Base-by-base conservation (phyloP, 1,140 invertebrate species). In the Anoplolepis gracilipes region DNA sequence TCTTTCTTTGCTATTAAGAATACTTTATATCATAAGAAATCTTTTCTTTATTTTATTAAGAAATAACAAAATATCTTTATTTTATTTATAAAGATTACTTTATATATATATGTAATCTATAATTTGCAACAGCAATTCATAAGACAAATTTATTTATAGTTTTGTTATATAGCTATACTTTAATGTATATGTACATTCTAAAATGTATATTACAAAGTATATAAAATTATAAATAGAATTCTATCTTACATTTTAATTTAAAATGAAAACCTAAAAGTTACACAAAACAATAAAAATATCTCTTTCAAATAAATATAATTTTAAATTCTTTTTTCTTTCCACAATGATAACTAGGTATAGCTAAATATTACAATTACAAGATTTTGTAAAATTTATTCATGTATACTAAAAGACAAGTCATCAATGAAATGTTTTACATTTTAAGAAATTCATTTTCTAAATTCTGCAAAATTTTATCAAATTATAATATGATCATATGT, bases 321-420 rank as follows among this genome's bases (percentile, higher is more conserved):
- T 55, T 1, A 6, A 33, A 59, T 19, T 49, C 13, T 33, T 33
- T 30, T 72, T 8, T 19, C 61, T 46, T 28, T 0, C 25, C 6
- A 36, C 16, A 69, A 19, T 25, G 2, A 30, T 8, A 39, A 76
- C 25, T 10, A 30, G 0, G 16, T 62, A 11, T 33, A 0, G 10
- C 39, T n/a, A 62, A n/a, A 5, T 19, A 62, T 30, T 62, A 30
- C 8, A 62, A 30, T 62, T 19, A 28, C 2, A 10, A 62, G 6
- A 16, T 30, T 30, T 62, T 62, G 59, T 7, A 57, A 55, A 55
- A 53, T 25, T 57, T 53, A 73, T 72, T 72, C 6, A 46, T 62
- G 28, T 46, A 19, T 1, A 19, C 39, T 33, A 8, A 28, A 69
- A 62, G 33, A 33, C 13, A 33, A 62, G 6, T 8, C 5, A 16